Base-by-base conservation (phyloP, 2,888 invertebrate genomes). In the Anaspis maculata region DNA sequence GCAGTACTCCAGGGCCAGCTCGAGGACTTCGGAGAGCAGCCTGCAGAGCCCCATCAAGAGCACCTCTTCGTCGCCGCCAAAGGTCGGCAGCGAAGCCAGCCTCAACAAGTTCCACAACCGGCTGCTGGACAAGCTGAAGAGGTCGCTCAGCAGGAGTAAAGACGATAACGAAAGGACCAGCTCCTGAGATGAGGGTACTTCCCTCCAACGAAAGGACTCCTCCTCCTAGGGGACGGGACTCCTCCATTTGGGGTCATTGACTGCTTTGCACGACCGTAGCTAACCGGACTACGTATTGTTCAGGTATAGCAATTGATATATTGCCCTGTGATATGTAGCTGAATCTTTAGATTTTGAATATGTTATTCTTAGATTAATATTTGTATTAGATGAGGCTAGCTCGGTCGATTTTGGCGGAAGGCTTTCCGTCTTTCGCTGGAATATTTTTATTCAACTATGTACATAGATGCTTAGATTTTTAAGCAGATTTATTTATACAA, bases 31-130 rank as follows among this genome's bases (percentile, higher is more conserved):
- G 53, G 71, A 79, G 63, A 69, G 70, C 51, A 73, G 75, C 38
- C 66, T 76, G 43, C 74, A 76, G 48, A 80, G 79, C 53, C 78
- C 77, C 51, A 73, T 74, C 64, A 78, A 78, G 62, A 77, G 76
- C 67, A 74, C 73, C 53, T 74, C 77, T 54, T 77, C 73, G 56
- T 71, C 72, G 25, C 79, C 82, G 46, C 77, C 80, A 30, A 72
- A 77, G 30, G 66, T 70, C 54, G 68, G 68, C 47, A 71, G 72
- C 25, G 74, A 73, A 42, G 73, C 67, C 46, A 75, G 77, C 50
- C 62, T 83, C 42, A 83, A 83, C 64, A 84, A 84, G 69, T 85
- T 85, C 64, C 84, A 85, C 72, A 79, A 73, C 66, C 74, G 83
- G 58, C 72, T 85, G 61, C 77, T 86, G 63, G 83, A 85, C 67